Percentiles rank a stretch among this genome's conserved stretches.
Conservation (phyloP, 1,140 invertebrate species). For the Tenebrio molitor region DNA sequence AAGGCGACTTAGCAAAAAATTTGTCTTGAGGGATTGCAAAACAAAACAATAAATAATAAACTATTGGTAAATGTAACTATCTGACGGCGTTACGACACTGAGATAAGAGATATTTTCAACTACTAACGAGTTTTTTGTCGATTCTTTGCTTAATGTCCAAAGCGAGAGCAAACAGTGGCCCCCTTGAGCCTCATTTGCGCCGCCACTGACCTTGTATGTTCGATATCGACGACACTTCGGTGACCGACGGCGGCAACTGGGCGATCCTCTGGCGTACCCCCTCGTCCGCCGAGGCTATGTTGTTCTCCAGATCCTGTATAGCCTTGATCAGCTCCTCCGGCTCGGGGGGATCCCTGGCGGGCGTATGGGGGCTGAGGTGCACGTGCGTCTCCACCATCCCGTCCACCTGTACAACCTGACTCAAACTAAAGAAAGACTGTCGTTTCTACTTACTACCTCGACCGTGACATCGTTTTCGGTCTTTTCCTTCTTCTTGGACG, state of each 20-base stretch:
- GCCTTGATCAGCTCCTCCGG: constrained; percentile 89
- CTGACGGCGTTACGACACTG: too few species aligned
- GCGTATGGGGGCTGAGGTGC: constrained; percentile 81
- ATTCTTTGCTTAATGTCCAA: too few species aligned
- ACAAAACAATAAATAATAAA: too few species aligned
- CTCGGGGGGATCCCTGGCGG: constrained; percentile 88
- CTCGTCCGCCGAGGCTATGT: constrained; percentile 93
- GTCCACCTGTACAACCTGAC: constrained; percentile 66
- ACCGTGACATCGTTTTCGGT: constrained; percentile 69
- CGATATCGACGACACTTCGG: constrained; percentile 87
- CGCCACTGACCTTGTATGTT: constrained; percentile 90
- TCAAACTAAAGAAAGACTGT: too few species aligned
- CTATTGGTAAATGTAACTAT: too few species aligned
- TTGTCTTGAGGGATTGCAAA: too few species aligned
- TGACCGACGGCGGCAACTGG: constrained; percentile 93
- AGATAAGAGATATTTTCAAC: too few species aligned
- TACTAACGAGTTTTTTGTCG: too few species aligned
- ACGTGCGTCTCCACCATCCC: constrained; percentile 81
- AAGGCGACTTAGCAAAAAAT: too few species aligned
- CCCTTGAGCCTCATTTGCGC: too few species aligned
- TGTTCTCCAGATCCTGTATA: constrained; percentile 84
- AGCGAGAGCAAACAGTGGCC: too few species aligned
- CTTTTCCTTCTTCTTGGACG: constrained; percentile 60
- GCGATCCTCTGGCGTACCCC: constrained; percentile 93
- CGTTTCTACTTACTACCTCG: constrained; percentile 52